A percentile compares a stretch with the other conserved stretches of the same genome.
Conservation (phyloP, 2,797 vertebrate genomes). For the Alcedo atthis region DNA sequence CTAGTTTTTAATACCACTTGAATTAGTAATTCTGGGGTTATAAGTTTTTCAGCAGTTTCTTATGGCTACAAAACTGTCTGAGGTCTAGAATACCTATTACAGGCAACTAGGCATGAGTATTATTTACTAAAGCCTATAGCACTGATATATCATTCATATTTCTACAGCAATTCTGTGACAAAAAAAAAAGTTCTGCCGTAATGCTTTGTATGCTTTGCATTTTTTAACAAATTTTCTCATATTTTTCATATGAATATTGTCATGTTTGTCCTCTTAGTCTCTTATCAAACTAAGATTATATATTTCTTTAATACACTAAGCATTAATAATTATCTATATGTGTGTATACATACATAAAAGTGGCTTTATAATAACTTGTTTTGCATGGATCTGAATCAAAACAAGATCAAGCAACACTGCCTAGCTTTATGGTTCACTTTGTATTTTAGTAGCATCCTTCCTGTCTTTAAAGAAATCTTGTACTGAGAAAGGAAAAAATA, state of each 20-base stretch:
- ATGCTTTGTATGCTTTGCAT: not conserved
- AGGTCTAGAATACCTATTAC: not conserved
- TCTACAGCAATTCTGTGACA: not conserved
- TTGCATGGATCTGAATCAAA: not conserved
- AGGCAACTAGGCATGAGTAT: not conserved
- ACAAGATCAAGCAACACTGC: not conserved
- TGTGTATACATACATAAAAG: not conserved
- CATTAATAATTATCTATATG: not conserved
- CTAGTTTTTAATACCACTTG: not conserved
- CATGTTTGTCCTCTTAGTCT: not conserved
- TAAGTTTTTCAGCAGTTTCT: not conserved
- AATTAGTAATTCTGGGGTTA: not conserved
- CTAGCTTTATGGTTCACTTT: not conserved
- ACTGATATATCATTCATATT: not conserved
- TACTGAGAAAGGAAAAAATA: not conserved
- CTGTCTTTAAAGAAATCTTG: not conserved
- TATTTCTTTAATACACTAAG: not conserved
- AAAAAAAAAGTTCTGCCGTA: not conserved
- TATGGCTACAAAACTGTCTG: not conserved
- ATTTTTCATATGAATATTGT: not conserved
- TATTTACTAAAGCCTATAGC: not conserved
- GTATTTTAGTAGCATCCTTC: not conserved
- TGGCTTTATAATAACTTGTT: not conserved
- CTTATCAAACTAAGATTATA: not conserved
- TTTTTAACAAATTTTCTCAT: not conserved